A percentile compares a stretch with the other conserved stretches of the same genome.
Evolutionary conservation across 2,888 invertebrate species (phyloP).

Genomic region (Dermolepida albohirtum): DNA sequence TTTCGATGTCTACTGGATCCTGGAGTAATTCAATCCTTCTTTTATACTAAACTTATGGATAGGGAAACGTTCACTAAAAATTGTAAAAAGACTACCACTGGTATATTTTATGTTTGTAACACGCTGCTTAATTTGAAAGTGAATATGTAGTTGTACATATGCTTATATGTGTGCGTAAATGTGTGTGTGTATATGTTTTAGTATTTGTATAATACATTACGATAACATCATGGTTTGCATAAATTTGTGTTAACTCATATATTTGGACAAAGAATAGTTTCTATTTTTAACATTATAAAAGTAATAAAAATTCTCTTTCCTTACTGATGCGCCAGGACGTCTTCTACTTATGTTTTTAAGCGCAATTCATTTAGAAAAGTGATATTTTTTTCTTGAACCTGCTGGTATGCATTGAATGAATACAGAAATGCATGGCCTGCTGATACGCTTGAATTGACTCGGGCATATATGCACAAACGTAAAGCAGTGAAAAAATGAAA

Average conservation of each 20-base stretch:
- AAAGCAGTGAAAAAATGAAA: constrained; percentile 17
- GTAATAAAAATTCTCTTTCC: not conserved
- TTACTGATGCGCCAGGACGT: not conserved
- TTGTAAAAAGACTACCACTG: constrained; percentile 38
- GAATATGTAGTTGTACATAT: constrained; percentile 5
- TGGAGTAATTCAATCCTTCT: constrained; percentile 25
- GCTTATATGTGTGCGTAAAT: not conserved
- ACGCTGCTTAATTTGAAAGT: constrained; percentile 24
- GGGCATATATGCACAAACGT: not conserved
- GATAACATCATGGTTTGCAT: constrained; percentile 15
- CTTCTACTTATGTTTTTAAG: no score
- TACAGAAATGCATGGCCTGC: constrained; percentile 5
- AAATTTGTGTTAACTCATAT: not conserved
- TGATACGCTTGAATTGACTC: constrained; percentile 31
- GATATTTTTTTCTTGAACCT: no score
- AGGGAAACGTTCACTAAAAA: constrained; percentile 41
- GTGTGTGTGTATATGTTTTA: not conserved
- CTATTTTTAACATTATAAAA: not conserved
- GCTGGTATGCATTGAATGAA: no score
- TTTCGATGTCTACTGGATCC: constrained; percentile 28
- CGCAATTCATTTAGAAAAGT: no score
- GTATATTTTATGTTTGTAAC: constrained; percentile 23
- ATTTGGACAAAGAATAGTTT: constrained; percentile 6
- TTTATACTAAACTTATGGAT: constrained; percentile 37
- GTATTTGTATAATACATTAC: not conserved